Conservation (phyloP, 2,113 vertebrate genomes). For the Corynorhinus townsendii region DNA sequence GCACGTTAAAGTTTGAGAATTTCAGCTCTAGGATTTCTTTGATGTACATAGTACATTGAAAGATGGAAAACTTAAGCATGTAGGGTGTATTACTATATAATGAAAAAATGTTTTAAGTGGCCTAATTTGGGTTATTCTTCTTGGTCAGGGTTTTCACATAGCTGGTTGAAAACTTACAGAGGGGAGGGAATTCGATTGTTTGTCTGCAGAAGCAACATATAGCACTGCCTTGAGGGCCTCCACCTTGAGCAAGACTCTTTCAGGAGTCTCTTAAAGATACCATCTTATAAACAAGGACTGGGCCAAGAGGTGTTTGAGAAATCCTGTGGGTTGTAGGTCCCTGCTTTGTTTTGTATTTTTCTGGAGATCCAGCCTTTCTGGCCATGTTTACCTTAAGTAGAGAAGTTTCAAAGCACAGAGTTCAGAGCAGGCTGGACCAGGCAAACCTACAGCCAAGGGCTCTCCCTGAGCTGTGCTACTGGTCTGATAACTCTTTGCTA, state of each 20-base stretch:
- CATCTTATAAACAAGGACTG: background rate
- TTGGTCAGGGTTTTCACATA: background rate
- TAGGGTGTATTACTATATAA: background rate
- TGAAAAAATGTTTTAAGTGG: background rate
- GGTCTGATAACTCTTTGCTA: background rate
- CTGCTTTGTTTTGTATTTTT: background rate
- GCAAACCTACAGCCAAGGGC: background rate
- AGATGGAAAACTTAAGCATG: background rate
- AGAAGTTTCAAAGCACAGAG: background rate
- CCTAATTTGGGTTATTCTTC: background rate
- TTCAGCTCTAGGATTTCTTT: background rate
- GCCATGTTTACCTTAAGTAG: background rate
- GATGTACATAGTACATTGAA: background rate
- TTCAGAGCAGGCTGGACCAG: background rate
- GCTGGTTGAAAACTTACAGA: background rate
- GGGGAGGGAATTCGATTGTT: fast-evolving
- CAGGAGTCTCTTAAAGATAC: background rate
- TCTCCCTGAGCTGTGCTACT: background rate
- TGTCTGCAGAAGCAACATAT: background rate
- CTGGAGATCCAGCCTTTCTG: background rate
- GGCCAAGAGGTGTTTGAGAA: background rate
- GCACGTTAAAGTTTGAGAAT: background rate
- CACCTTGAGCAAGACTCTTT: background rate
- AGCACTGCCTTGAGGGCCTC: background rate
- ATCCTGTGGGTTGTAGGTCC: background rate